A percentile compares a stretch with the other conserved stretches of the same genome.
Evolutionary conservation across 2,797 vertebrate species (phyloP).

Genomic region (Artibeus lituratus): DNA sequence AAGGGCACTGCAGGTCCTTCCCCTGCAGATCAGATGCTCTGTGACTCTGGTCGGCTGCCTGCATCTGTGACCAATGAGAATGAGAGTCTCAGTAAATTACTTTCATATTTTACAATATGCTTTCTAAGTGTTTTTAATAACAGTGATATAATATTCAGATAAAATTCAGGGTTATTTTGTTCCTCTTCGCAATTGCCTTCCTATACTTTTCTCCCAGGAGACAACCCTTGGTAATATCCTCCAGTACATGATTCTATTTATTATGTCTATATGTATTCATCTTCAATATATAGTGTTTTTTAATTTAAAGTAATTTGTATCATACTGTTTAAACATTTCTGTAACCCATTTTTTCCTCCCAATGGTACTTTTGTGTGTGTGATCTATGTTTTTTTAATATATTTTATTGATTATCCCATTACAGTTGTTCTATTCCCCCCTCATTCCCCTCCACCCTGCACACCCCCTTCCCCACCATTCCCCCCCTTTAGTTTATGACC

Average conservation of each 20-base stretch:
- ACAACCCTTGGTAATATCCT: background rate
- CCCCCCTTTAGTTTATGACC: too few species aligned
- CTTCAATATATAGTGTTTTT: background rate
- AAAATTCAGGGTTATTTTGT: background rate
- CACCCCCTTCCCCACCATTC: too few species aligned
- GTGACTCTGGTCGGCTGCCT: background rate
- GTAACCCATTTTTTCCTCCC: background rate
- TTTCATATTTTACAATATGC: background rate
- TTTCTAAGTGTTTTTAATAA: background rate
- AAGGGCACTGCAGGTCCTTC: conserved; percentile 79
- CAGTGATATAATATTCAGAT: background rate
- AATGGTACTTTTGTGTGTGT: background rate
- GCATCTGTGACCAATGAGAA: background rate
- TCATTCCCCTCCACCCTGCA: too few species aligned
- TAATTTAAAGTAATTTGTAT: background rate
- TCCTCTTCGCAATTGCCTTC: background rate
- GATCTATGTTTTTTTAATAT: too few species aligned
- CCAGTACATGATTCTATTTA: background rate
- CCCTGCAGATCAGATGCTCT: background rate
- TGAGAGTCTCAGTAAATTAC: background rate
- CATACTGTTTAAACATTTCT: background rate
- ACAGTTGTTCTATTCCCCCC: too few species aligned
- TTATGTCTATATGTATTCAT: background rate
- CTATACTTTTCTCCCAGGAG: background rate
- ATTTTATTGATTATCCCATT: too few species aligned